phyloP scores from a whole-genome alignment of 2,113 vertebrate genomes.

The Chloebia gouldiae region DNA sequence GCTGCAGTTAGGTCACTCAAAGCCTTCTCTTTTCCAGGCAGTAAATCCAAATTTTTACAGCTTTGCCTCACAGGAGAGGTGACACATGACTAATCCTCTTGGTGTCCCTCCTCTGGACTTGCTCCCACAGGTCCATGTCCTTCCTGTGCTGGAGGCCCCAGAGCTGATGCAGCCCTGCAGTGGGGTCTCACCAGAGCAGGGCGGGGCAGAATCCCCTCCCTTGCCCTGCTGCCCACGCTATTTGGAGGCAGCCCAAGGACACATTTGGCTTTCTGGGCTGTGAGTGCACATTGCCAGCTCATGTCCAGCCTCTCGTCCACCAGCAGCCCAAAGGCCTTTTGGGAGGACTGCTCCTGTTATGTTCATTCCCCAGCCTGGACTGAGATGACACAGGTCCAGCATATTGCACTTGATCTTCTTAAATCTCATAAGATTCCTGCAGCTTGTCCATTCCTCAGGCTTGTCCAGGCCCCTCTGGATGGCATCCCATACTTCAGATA shows the following conservation, averaged over 20 bases:
- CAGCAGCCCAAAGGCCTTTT: neutral
- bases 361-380: neutral
- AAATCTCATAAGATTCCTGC: neutral
- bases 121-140: accelerated
- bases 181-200: neutral
- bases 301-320: neutral
- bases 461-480: neutral
- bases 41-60: neutral
- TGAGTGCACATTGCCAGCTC: accelerated
- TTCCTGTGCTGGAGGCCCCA: neutral
- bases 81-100: neutral
- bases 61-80: neutral
- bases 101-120: neutral
- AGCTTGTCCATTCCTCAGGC: neutral
- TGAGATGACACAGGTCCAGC: neutral
- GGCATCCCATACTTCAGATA: neutral
- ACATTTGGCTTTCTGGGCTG: neutral
- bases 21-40: neutral
- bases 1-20: neutral
- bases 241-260: neutral
- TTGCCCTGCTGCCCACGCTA: accelerated
- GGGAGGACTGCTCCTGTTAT: neutral
- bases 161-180: neutral
- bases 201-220: neutral
- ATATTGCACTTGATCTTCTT: neutral